Conservation (phyloP, 2,797 vertebrate species). For the Melanotaenia boesemani region DNA sequence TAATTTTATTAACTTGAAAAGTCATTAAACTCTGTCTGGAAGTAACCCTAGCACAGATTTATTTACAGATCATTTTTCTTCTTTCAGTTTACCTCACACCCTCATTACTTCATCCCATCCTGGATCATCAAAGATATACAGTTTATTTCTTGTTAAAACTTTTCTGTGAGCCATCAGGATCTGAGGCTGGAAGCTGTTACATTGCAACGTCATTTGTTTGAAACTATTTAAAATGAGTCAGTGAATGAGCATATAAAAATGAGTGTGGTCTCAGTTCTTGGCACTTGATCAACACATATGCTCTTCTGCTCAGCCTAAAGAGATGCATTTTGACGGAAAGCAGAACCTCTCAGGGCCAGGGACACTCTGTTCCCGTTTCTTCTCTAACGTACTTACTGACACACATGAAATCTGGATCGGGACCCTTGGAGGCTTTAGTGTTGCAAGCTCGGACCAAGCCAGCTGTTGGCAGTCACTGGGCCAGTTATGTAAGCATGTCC, state of each 20-base stretch:
- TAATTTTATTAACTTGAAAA: background rate
- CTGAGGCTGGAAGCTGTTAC: slow-evolving; percentile 22
- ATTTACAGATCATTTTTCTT: background rate
- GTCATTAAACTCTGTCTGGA: background rate
- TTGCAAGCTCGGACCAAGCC: slow-evolving; percentile 50
- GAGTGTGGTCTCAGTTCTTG: slow-evolving; percentile 42
- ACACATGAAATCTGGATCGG: slow-evolving; percentile 67
- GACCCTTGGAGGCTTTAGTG: slow-evolving; percentile 44
- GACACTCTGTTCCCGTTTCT: slow-evolving; percentile 56
- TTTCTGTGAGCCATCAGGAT: slow-evolving; percentile 18
- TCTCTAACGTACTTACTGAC: slow-evolving; percentile 45
- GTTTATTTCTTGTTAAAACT: slow-evolving; percentile 39
- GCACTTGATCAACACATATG: slow-evolving; percentile 50
- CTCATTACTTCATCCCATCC: slow-evolving; percentile 23
- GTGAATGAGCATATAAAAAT: slow-evolving; percentile 34
- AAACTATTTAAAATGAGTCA: slow-evolving; percentile 49
- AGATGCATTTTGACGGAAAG: slow-evolving; percentile 52
- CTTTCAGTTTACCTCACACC: background rate
- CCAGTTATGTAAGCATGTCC: slow-evolving; percentile 68
- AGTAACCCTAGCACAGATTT: background rate
- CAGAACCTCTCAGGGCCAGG: slow-evolving; percentile 47
- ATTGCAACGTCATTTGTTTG: slow-evolving; percentile 34
- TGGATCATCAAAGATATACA: slow-evolving; percentile 36
- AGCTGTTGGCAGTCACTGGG: slow-evolving; percentile 64
- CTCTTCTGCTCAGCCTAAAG: slow-evolving; percentile 38